Percentiles rank a stretch among this genome's conserved stretches.
Evolutionary conservation across 2,888 invertebrate species (phyloP).

Genomic region (Drosophila siamana): DNA sequence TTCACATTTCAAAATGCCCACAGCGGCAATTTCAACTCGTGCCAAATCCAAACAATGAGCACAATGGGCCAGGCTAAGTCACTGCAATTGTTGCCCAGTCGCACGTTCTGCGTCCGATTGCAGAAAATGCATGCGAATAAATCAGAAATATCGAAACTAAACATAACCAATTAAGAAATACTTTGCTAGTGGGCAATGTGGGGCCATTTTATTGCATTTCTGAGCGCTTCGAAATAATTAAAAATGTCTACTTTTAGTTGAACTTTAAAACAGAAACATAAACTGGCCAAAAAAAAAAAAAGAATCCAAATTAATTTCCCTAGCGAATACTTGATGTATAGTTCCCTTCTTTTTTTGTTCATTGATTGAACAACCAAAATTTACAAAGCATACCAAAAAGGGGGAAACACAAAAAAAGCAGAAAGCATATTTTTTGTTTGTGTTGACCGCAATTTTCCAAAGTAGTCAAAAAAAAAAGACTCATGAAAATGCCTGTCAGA

Average conservation of each 20-base stretch:
- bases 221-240: slow-evolving; percentile 23
- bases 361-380: slow-evolving; percentile 29
- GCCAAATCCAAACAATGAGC: slow-evolving; percentile 40
- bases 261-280: slow-evolving; percentile 8
- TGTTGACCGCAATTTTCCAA: slow-evolving; percentile 52
- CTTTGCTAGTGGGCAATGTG: not conserved
- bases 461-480: slow-evolving; percentile 24
- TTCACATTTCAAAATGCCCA: slow-evolving; percentile 35
- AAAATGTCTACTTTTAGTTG: slow-evolving; percentile 14
- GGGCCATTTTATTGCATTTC: slow-evolving; percentile 50
- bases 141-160: slow-evolving; percentile 49
- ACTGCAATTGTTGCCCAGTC: slow-evolving; percentile 27
- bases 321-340: slow-evolving; percentile 32
- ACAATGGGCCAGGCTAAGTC: slow-evolving; percentile 18
- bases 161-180: slow-evolving; percentile 58
- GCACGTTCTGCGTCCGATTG: slow-evolving; percentile 34
- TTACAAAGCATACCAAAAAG: slow-evolving; percentile 44
- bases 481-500: slow-evolving; percentile 15
- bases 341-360: slow-evolving; percentile 24
- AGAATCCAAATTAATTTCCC: slow-evolving; percentile 19
- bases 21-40: slow-evolving; percentile 20
- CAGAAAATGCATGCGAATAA: slow-evolving; percentile 30
- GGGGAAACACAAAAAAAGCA: slow-evolving; percentile 2
- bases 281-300: not conserved
- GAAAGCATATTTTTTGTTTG: slow-evolving; percentile 34